Evolutionary conservation across 2,888 invertebrate genomes (phyloP), one percentile per base, ranked within the genome.

Genomic region (Chrysolina oricalcia): DNA sequence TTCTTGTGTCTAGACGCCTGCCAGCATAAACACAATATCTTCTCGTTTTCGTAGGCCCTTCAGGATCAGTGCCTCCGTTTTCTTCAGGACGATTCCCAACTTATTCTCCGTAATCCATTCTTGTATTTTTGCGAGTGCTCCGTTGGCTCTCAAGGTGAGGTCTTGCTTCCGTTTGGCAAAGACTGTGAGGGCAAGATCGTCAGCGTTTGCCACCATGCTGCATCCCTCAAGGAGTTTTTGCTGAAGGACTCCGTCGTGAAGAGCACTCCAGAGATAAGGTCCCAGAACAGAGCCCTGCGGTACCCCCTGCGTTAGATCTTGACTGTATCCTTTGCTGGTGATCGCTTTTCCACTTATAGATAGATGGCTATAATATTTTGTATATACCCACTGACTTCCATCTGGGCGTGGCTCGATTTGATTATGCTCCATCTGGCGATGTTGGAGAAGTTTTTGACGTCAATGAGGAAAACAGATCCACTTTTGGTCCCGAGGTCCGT

Each of bases 221-320:
- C 8, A 17, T 8, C 66, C 43, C 43, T 8, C 17, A 2, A 21
- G 35, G 10, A 66, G 46, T 2, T 3, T 4, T 17, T 43, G 41
- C 11, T 11, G 2, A 6, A 59, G 19, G 19, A 66, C 40, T 11
- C 17, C 43, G 46, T 66, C 66, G 11, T 66, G 43, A 17, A 66
- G 19, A 9, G 43, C 43, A 13, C 43, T 66, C 43, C 66, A 66
- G 2, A 64, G 64, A 2, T 40, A 41, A n/a, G 64, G 64, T n/a
- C n/a, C n/a, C n/a, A n/a, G n/a, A n/a, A n/a, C n/a, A n/a, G 41
- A 66, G 17, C 66, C 66, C 46, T 66, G 66, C 43, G 10, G 66
- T 8, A 66, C 66, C 19, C 66, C 40, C n/a, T 41, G 43, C 43
- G 66, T n/a, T n/a, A n/a, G n/a, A n/a, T n/a, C n/a, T 43, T n/a